A percentile compares a stretch with the other conserved stretches of the same genome.
These are phyloP conservation scores for Bellardia pandia DNA, from an alignment of 2,888 invertebrate species.

Conservation along the genomic window DNA sequence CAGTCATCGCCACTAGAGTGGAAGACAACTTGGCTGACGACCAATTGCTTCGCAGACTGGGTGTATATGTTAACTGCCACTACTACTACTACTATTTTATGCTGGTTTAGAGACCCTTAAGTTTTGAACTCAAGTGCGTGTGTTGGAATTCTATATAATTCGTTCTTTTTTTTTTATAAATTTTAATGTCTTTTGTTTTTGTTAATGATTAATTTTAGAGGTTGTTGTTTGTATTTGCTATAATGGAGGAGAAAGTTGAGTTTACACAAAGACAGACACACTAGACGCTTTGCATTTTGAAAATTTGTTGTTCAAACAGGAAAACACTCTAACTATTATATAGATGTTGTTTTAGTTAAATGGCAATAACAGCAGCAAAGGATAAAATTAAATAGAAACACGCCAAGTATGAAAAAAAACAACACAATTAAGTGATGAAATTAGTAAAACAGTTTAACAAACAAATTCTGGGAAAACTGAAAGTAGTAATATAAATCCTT, in stretches of 20 bases:
- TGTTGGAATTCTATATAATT: not conserved
- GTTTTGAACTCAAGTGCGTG: slow-evolving; percentile 40
- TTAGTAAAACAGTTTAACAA: slow-evolving; percentile 59
- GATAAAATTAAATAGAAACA: slow-evolving; percentile 20
- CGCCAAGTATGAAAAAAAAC: slow-evolving; percentile 31
- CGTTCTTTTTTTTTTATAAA: slow-evolving; percentile 22
- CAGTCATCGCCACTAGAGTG: slow-evolving; percentile 61
- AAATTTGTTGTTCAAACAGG: slow-evolving; percentile 44
- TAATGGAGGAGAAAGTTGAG: not conserved
- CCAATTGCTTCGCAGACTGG: slow-evolving; percentile 19
- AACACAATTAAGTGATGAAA: slow-evolving; percentile 62
- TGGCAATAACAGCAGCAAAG: slow-evolving; percentile 41
- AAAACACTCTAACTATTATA: slow-evolving; percentile 70
- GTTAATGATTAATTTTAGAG: slow-evolving; percentile 65
- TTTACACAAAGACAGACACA: not conserved
- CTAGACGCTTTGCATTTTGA: slow-evolving; percentile 53
- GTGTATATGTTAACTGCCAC: slow-evolving; percentile 33
- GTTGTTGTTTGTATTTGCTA: slow-evolving; percentile 30
- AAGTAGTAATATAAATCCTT: not conserved
- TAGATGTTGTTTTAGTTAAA: slow-evolving; percentile 72
- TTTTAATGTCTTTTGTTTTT: slow-evolving; percentile 60
- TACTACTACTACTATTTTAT: slow-evolving; percentile 22
- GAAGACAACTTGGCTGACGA: slow-evolving; percentile 37
- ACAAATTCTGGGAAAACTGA: not conserved
- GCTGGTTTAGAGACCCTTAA: slow-evolving; percentile 37